phyloP scores from a whole-genome alignment of 2,888 invertebrate genomes.

The Molanna angustata region DNA sequence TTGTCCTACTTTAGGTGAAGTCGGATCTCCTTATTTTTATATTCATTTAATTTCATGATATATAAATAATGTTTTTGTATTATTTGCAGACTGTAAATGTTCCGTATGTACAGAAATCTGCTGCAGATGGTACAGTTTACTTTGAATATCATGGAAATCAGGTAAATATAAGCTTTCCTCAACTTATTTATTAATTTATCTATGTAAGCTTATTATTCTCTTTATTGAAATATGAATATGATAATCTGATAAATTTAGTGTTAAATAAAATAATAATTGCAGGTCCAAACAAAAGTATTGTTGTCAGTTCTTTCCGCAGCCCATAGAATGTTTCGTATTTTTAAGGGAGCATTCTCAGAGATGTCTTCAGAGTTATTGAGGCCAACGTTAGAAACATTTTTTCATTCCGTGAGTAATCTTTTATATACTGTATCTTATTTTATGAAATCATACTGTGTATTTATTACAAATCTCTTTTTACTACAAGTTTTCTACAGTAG shows the following conservation, averaged over 20 bases:
- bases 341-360: conserved; percentile 72
- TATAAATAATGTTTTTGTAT: no score
- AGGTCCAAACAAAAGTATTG: conserved; percentile 51
- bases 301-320: conserved; percentile 51
- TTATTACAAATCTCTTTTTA: no score
- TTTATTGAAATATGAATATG: no score
- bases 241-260: no score
- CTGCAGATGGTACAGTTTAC: conserved; percentile 66
- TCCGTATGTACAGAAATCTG: conserved; percentile 66
- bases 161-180: conserved; percentile 43
- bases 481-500: no score
- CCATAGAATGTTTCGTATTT: conserved; percentile 83
- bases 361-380: conserved; percentile 63
- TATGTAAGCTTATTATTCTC: background rate
- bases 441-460: no score
- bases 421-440: background rate
- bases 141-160: conserved; percentile 79
- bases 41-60: no score
- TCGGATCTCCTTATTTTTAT: no score
- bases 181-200: background rate
- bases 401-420: conserved; percentile 60
- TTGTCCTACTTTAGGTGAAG: no score
- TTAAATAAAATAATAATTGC: no score
- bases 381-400: conserved; percentile 74
- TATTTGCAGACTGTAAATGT: conserved; percentile 68